Base-by-base conservation (phyloP, 1,140 invertebrate genomes). In the Drosophila gunungcola region DNA sequence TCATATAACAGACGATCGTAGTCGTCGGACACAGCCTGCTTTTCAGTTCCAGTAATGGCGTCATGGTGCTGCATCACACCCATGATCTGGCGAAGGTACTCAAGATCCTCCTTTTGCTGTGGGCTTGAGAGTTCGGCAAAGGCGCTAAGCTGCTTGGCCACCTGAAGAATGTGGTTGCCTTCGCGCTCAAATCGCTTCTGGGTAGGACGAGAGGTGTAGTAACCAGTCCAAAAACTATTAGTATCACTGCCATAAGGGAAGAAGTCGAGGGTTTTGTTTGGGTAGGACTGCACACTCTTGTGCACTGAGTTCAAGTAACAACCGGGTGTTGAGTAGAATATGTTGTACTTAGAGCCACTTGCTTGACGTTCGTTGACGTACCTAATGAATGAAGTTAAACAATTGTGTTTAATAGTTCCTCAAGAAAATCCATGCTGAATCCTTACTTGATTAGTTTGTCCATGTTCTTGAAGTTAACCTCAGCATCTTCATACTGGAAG, bases 31-130 rank as follows among this genome's bases (percentile, higher is more conserved):
- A 99, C 98, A 48, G 96, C 95, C 93, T 98, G 95, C 83, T 98
- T 98, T 82, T 97, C 97, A 0, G 98, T 99, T 21, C 98, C 98
- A 0, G 96, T 96, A 1, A 97, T 94, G 1, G 96, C 96, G 85
- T 97, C 98, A 86, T 99, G 98, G 93, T 99, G 98, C 88, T 99
- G 98, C 94, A 97, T 95, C 0, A 98, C 94, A n/a, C 96, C 97
- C 97, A 94, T 96, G 93, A 84, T 82, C n/a, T 89, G 61, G n/a
- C 84, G 84, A n/a, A 89, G 48, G n/a, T 89, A 69, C n/a, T 92
- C 65, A 4, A 94, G 80, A 34, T 93, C 54, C 32, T 81, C 64
- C 7, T 91, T 89, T 10, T 73, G 73, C 39, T 67, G 25, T 0
- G 51, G 13, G 39, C 49, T 53, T 2, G 70, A 58, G 13, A 88